Conservation (phyloP, 2,888 invertebrate species). For the Synanthedon tipuliformis region DNA sequence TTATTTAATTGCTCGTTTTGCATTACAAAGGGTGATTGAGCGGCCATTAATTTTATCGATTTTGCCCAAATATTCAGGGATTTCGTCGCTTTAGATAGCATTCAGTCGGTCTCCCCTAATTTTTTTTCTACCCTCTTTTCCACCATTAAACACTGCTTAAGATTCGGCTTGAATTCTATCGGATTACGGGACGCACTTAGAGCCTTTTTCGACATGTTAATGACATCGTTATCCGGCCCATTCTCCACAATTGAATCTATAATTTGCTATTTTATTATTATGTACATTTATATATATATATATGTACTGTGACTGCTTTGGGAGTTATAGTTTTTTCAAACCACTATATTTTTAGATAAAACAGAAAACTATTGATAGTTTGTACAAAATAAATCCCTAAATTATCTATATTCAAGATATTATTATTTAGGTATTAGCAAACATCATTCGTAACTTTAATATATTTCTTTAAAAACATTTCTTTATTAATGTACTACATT, state of each 20-base stretch:
- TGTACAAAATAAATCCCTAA: no score
- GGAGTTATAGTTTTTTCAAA: no score
- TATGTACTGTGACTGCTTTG: not conserved
- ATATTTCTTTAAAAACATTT: no score
- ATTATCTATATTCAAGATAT: no score
- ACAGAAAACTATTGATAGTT: no score
- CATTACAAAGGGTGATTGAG: not conserved
- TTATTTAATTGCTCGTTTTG: not conserved
- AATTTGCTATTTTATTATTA: constrained; percentile 9
- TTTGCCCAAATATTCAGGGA: constrained; percentile 15
- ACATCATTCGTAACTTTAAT: no score
- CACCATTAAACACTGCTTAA: constrained; percentile 41
- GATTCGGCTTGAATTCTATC: constrained; percentile 27
- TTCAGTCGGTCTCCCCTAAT: constrained; percentile 8
- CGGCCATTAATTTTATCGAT: constrained; percentile 20
- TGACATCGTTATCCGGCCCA: constrained; percentile 31
- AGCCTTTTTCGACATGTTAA: constrained; percentile 33
- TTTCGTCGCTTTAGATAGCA: constrained; percentile 9
- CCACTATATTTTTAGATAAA: no score
- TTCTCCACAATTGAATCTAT: constrained; percentile 19
- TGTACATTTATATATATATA: not conserved
- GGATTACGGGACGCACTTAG: constrained; percentile 40
- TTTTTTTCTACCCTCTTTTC: constrained; percentile 7
- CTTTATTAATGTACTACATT: no score
- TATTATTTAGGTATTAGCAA: no score